Percentiles rank a stretch among this genome's conserved stretches.
phyloP scores from a whole-genome alignment of 2,888 invertebrate species.

The Coenonympha glycerion region DNA sequence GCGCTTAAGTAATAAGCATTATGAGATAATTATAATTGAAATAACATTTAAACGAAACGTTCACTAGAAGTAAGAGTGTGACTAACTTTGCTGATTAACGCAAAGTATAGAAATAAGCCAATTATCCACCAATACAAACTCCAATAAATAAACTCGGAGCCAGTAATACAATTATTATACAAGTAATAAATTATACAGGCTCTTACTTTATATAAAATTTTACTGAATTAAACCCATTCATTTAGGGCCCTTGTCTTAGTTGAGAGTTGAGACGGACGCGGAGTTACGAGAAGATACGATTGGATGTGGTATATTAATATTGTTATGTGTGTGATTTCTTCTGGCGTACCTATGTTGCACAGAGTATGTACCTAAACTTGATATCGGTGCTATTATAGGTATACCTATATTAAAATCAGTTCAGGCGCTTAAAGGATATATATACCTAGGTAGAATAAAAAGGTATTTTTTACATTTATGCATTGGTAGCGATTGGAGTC shows the following conservation, averaged over 20 bases:
- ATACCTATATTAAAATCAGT: no score
- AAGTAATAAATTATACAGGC: conserved; percentile 31
- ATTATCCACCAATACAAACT: conserved; percentile 24
- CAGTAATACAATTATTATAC: conserved; percentile 30
- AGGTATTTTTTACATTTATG: no score
- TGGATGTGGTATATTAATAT: conserved; percentile 9
- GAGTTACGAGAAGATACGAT: conserved; percentile 36
- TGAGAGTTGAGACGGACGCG: conserved; percentile 42
- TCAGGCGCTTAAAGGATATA: no score
- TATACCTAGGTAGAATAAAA: no score
- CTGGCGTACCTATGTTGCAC: conserved; percentile 13
- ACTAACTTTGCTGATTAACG: conserved; percentile 18
- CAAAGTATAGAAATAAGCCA: conserved; percentile 21
- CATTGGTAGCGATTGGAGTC: no score
- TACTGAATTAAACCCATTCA: conserved; percentile 65
- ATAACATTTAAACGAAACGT: background rate
- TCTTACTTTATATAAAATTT: conserved; percentile 35
- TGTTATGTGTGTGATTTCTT: background rate
- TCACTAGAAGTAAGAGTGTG: background rate
- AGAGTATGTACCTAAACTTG: no score
- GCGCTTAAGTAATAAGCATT: background rate
- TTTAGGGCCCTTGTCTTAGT: conserved; percentile 59
- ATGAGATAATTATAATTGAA: background rate
- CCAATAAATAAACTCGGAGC: conserved; percentile 25
- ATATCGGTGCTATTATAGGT: no score